Base-by-base conservation (phyloP, 1,140 invertebrate species). In the Tribolium castaneum region DNA sequence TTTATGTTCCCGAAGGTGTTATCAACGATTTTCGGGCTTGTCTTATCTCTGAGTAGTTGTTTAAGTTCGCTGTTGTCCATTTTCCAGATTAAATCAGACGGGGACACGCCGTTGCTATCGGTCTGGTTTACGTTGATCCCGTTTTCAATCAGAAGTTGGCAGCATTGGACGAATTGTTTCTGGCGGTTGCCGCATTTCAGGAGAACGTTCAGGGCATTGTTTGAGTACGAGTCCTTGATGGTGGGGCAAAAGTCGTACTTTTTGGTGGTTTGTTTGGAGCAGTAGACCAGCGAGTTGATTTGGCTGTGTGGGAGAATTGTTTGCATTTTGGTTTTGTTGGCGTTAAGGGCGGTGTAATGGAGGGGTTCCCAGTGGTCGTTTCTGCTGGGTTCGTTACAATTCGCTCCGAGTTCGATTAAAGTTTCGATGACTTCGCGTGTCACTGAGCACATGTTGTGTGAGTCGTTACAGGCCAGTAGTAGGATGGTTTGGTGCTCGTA, bases 171-270 rank as follows among this genome's bases (percentile, higher is more conserved):
- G 34, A 73, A 73, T 6, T 66, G 10, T 35, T 66, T 51, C 3
- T 30, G 12, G 3, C 22, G 49, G 13, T 73, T 73, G 3, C 71
- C 71, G n/a, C 52, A 52, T 30, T 73, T 73, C 2, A 73, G n/a
- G 6, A 73, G 22, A 52, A 73, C 45, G 12, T 52, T 10, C 2
- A 73, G 9, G 6, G 71, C 71, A 3, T 73, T 73, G 19, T 73
- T 73, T 5, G 49, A 73, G 49, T 30, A 73, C 6, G 19, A 52
- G 2, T 66, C 34, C 12, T 19, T n/a, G 9, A 5, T 2, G 5
- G 35, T 35, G 2, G 22, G 30, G 13, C 59, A 66, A 16, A 66
- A 66, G 3, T 22, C 1, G n/a, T 66, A 66, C 30, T 66, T 66
- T 35, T 66, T 6, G 9, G 1, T 6, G 7, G 13, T 66, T 5